Base-by-base conservation (phyloP, 2,113 vertebrate genomes). In the Felis catus region DNA sequence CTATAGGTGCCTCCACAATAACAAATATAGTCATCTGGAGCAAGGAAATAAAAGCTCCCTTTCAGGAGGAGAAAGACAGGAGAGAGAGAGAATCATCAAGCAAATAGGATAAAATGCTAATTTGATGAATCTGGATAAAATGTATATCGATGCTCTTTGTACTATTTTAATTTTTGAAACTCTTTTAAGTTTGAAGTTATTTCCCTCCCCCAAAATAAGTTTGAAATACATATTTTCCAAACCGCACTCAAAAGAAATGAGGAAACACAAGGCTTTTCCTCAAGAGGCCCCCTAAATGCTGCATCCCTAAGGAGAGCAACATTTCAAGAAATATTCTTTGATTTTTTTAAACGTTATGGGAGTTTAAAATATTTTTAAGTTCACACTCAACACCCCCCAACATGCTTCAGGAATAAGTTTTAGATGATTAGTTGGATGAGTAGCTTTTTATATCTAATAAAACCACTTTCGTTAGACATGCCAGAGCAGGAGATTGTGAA, bases 401-500 rank as follows among this genome's bases (percentile, higher is more conserved):
- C 25, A 85, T 65, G 89, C 55, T 92, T 92, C 61, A 97, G 53
- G 86, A 96, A 89, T 82, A 94, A 91, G 53, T 97, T 23, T 94
- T 89, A 86, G 53, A 85, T 95, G 95, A 95, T 92, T 98, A 73
- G 48, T 14, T 86, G 82, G 31, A 93, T 55, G 63, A 96, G 61
- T 66, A 45, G 13, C 4, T 27, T 55, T 91, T 97, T 58, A 53
- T 90, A 15, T 73, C 92, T 97, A 92, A 94, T 97, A 97, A 98
- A 66, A n/a, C 29, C 82, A 92, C 91, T 97, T 96, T 66, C 76
- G 55, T 81, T 91, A 78, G 65, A 87, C 29, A 14, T 68, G 63
- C 82, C 61, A 89, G 73, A 96, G 87, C 89, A 96, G 29, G 31
- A 89, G 71, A 25, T 96, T 96, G 86, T 97, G 87, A 97, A 97